A percentile compares a stretch with the other conserved stretches of the same genome.
Evolutionary conservation across 1,140 invertebrate species (phyloP).

Genomic region (Zaprionus africanus): DNA sequence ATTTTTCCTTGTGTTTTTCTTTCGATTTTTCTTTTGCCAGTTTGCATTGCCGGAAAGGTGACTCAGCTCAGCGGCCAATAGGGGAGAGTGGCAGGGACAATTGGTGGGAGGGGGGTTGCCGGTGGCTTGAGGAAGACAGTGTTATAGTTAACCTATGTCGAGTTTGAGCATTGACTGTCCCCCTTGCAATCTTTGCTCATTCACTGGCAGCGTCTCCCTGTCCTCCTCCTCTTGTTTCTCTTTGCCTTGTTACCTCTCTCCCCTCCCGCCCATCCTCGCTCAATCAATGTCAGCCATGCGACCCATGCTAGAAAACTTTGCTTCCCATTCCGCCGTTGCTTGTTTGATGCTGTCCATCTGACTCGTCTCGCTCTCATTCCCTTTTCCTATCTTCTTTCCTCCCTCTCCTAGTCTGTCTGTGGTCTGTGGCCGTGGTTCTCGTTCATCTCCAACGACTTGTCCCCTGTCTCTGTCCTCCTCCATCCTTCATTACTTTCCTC

Average conservation of each 20-base stretch:
- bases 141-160: constrained; percentile 39
- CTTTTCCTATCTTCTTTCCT: background rate
- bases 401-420: background rate
- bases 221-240: background rate
- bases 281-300: constrained; percentile 71
- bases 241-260: background rate
- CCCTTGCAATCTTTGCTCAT: constrained; percentile 51
- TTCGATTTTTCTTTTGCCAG: constrained; percentile 1
- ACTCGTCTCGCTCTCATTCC: background rate
- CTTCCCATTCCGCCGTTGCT: constrained; percentile 26
- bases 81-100: background rate
- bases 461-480: constrained; percentile 15
- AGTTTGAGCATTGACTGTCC: constrained; percentile 4
- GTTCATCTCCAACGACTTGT: constrained; percentile 13
- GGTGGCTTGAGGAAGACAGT: background rate
- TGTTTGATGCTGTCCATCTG: constrained; percentile 21
- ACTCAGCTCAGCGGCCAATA: constrained; percentile 7
- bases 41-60: constrained; percentile 23
- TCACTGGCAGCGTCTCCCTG: constrained; percentile 35
- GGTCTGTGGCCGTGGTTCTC: constrained; percentile 2
- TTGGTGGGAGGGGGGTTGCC: background rate
- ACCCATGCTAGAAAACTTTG: constrained; percentile 36
- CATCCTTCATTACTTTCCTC: constrained; percentile 10
- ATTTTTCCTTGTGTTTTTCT: constrained; percentile 2
- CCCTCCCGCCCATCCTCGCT: constrained; percentile 50